Base-by-base conservation (phyloP, 1,140 invertebrate species). In the Homarus americanus region DNA sequence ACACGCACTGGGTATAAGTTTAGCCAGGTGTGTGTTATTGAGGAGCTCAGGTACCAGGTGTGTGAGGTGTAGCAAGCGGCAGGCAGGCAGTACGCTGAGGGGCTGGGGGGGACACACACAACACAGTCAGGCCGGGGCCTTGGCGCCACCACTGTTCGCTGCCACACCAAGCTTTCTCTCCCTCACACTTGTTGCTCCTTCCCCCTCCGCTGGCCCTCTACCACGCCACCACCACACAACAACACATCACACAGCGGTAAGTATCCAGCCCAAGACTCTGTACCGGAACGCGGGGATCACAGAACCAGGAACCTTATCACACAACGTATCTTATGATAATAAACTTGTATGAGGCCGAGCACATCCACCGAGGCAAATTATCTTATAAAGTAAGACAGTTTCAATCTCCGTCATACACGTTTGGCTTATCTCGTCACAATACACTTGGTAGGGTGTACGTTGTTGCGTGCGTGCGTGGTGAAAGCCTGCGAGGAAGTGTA, bases 21-120 rank as follows among this genome's bases (percentile, higher is more conserved):
- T n/a, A n/a, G n/a, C n/a, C 63, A 69, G 63, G 63, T 69, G 63
- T 69, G 63, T 69, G 28, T 49, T 49, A 49, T 15, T n/a, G n/a
- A n/a, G n/a, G n/a, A n/a, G n/a, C n/a, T n/a, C n/a, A n/a, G n/a
- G n/a, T n/a, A n/a, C n/a, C 17, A 49, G 53, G 44, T 49, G 44
- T 7, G 7, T 49, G 44, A 10, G 44, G 53, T 58, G 53, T 15
- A 58, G 53, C 15, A 4, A 58, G 53, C 53, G 3, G 15, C 24
- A 20, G 2, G 15, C 24, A 20, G 2, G 0, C 20, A 58, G 53
- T 58, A 58, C 53, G 17, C 24, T 58, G 53, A 58, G 53, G 17
- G n/a, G 53, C 24, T 0, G 53, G 53, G 53, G 24, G 53, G 53
- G 53, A 58, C 15, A 49, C 44, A 58, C 53, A 58, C n/a, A n/a